A percentile compares a stretch with the other conserved stretches of the same genome.
These are phyloP conservation scores for Trichoplax adhaerens DNA, from an alignment of 37 sponge, comb jelly and placozoan genomes.

Conservation along the genomic window DNA sequence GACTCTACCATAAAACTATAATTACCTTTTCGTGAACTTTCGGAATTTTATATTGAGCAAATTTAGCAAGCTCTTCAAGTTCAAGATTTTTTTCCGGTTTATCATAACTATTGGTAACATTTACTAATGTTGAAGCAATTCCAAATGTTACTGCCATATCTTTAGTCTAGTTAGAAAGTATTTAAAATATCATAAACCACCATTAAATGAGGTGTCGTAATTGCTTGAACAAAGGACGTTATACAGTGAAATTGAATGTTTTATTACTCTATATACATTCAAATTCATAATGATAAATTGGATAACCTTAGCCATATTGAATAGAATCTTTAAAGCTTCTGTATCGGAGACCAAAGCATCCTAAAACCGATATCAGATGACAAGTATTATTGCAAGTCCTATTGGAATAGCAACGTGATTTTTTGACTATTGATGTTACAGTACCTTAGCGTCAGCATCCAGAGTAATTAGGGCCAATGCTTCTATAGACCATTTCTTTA, in stretches of 20 bases:
- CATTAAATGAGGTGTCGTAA: no score
- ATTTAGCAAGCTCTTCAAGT: constrained; percentile 65
- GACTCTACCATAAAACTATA: not conserved
- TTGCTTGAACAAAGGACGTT: no score
- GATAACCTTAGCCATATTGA: constrained; percentile 12
- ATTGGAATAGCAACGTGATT: constrained; percentile 2
- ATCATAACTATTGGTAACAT: constrained; percentile 90
- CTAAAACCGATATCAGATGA: not conserved
- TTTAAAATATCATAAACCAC: not conserved
- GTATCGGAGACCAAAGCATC: constrained; percentile 47
- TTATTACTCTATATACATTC: not conserved
- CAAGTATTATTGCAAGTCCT: no score
- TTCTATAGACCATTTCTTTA: constrained; percentile 75
- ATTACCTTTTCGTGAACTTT: constrained; percentile 63
- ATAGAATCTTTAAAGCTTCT: constrained; percentile 29
- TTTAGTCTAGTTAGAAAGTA: not conserved
- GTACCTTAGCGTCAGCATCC: constrained; percentile 69
- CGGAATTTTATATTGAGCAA: constrained; percentile 79
- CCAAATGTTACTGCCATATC: constrained; percentile 68
- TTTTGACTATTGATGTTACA: not conserved
- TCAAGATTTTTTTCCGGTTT: constrained; percentile 63
- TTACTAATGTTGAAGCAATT: constrained; percentile 58
- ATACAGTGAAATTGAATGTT: no score
- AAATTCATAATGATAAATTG: not conserved
- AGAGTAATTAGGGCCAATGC: constrained; percentile 74